Evolutionary conservation across 2,113 vertebrate species (phyloP).

Genomic region (Lagopus leucura): DNA sequence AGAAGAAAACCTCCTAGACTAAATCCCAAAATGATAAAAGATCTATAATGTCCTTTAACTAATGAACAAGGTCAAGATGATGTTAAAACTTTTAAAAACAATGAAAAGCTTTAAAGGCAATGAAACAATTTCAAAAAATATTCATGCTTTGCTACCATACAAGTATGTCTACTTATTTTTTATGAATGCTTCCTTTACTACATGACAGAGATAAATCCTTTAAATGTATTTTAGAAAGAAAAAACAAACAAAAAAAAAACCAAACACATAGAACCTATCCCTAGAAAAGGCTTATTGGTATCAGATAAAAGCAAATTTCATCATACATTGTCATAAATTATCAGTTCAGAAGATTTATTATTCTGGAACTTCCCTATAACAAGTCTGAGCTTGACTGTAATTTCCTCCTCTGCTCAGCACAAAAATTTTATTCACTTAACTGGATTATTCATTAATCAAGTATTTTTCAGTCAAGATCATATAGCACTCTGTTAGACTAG

Average conservation of each 20-base stretch:
- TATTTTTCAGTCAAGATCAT: conserved; percentile 70
- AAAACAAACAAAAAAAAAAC: conserved; percentile 37
- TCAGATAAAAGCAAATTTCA: conserved; percentile 55
- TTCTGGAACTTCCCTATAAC: conserved; percentile 66
- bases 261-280: conserved; percentile 45
- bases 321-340: conserved; percentile 69
- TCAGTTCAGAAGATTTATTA: conserved; percentile 72
- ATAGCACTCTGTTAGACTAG: conserved; percentile 43
- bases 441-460: conserved; percentile 77
- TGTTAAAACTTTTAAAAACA: neutral
- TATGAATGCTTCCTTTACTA: conserved; percentile 21
- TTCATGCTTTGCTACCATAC: neutral
- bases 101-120: neutral
- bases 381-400: conserved; percentile 66
- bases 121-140: neutral
- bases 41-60: neutral
- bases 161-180: neutral
- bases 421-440: conserved; percentile 72
- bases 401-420: conserved; percentile 64
- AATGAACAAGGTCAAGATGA: neutral
- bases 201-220: conserved; percentile 54
- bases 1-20: neutral
- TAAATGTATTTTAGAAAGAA: conserved; percentile 30
- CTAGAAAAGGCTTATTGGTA: conserved; percentile 65
- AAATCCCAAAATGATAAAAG: neutral